phyloP scores from a whole-genome alignment of 2,888 invertebrate species.

The Pseudococcus jackbeardsleyi region DNA sequence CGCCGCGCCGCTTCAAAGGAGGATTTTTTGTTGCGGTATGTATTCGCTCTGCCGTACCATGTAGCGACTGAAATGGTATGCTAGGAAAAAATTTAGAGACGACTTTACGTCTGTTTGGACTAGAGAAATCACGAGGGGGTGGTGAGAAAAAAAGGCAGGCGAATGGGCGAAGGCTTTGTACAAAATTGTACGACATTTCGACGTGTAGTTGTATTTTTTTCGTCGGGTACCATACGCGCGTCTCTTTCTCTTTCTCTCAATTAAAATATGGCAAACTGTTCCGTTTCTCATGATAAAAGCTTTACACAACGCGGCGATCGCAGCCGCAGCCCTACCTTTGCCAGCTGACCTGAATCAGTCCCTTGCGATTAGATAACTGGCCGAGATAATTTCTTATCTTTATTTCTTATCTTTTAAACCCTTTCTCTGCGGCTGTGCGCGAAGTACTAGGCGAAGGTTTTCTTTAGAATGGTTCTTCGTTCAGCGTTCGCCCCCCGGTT shows the following conservation, averaged over 20 bases:
- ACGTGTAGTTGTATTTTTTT: constrained; percentile 31
- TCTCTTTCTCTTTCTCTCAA: constrained; percentile 16
- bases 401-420: constrained; percentile 60
- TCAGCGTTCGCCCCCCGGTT: neutral
- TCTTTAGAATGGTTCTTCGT: constrained; percentile 55
- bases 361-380: constrained; percentile 59
- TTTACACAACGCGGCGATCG: neutral
- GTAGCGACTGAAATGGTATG: too few relatives aligned
- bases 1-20: constrained; percentile 50
- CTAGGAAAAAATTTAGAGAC: too few relatives aligned
- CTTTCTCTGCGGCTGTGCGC: constrained; percentile 44
- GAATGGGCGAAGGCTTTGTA: constrained; percentile 44
- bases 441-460: neutral
- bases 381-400: constrained; percentile 62
- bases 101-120: too few relatives aligned
- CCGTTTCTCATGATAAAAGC: constrained; percentile 58
- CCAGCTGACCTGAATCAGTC: constrained; percentile 63
- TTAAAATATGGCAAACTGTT: constrained; percentile 64
- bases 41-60: neutral
- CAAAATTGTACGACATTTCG: constrained; percentile 63
- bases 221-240: neutral
- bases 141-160: neutral
- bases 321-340: constrained; percentile 41
- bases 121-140: constrained; percentile 33
- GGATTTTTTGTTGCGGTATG: constrained; percentile 14